phyloP scores from a whole-genome alignment of 2,888 invertebrate species.

The Xestia xanthographa region DNA sequence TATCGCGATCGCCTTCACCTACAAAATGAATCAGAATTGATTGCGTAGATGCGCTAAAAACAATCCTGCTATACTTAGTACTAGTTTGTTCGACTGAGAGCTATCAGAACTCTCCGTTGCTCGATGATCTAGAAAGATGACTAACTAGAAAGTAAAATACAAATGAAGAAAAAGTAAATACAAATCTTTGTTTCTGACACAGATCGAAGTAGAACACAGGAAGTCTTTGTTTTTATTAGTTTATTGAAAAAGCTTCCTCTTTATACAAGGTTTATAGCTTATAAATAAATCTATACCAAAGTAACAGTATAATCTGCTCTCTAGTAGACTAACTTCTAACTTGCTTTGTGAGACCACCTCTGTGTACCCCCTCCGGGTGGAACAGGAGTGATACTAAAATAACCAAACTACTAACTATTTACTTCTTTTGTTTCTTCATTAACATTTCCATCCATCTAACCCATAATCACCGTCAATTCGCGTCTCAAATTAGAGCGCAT shows the following conservation, averaged over 20 bases:
- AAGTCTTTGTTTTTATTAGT: slow-evolving; percentile 33
- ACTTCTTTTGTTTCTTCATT: slow-evolving; percentile 18
- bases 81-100: not conserved
- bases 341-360: not conserved
- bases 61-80: not conserved
- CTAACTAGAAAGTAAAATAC: slow-evolving; percentile 29
- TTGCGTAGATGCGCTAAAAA: slow-evolving; percentile 20
- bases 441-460: slow-evolving; percentile 65
- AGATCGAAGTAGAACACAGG: not conserved
- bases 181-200: slow-evolving; percentile 16
- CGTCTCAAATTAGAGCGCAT: slow-evolving; percentile 82
- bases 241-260: slow-evolving; percentile 13
- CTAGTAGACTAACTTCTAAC: not conserved
- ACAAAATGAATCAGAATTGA: slow-evolving; percentile 29
- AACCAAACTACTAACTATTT: slow-evolving; percentile 1
- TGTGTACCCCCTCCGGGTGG: not conserved
- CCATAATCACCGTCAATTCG: slow-evolving; percentile 62
- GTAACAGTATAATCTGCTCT: not conserved
- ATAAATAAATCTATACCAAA: not conserved
- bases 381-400: not conserved
- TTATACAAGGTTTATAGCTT: not conserved
- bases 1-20: slow-evolving; percentile 30
- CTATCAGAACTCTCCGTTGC: no score
- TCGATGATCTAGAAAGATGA: slow-evolving; percentile 25
- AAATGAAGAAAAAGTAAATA: slow-evolving; percentile 21